These are phyloP conservation scores for Oreortyx pictus DNA, from an alignment of 2,797 vertebrate genomes.

Conservation along the genomic window DNA sequence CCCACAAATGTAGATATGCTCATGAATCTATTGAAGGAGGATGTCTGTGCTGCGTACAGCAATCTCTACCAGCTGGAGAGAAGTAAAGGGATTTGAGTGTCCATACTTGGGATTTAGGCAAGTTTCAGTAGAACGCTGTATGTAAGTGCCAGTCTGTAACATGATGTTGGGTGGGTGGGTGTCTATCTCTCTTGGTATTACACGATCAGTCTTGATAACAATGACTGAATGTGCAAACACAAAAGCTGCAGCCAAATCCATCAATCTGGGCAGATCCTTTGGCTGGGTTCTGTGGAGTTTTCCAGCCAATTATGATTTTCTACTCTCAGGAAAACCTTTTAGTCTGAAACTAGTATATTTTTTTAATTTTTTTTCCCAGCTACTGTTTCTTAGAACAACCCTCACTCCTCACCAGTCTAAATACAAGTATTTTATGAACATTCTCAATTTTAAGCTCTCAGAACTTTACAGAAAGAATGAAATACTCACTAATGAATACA, in stretches of 20 bases:
- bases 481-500: not conserved
- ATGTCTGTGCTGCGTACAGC: not conserved
- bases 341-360: not conserved
- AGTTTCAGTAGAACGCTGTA: not conserved
- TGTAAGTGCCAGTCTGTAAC: accelerated
- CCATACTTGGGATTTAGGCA: not conserved
- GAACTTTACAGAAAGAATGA: not conserved
- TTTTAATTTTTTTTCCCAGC: not conserved
- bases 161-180: accelerated
- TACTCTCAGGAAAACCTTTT: not conserved
- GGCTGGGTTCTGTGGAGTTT: not conserved
- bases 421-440: not conserved
- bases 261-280: not conserved
- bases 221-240: not conserved
- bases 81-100: not conserved
- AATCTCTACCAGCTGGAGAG: not conserved
- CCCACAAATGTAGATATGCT: not conserved
- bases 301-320: not conserved
- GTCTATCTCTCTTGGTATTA: not conserved
- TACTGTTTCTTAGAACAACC: not conserved
- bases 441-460: not conserved
- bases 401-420: not conserved
- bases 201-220: not conserved
- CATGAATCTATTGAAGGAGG: not conserved
- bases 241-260: not conserved